A percentile compares a stretch with the other conserved stretches of the same genome.
Conservation (phyloP, 2,888 invertebrate species). For the Lepidonotus clava region DNA sequence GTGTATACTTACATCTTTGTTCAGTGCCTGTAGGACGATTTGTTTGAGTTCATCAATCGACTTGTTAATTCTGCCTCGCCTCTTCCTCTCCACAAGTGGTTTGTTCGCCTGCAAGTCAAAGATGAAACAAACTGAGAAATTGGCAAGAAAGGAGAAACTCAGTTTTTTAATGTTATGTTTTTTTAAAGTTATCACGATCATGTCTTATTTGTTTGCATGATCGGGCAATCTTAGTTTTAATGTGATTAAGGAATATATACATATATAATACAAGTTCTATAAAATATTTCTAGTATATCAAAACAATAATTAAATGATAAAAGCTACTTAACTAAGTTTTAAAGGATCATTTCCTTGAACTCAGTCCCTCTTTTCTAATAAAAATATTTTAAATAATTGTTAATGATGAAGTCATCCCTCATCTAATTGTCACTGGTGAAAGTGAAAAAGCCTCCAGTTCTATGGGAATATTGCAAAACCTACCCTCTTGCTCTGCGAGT, state of each 20-base stretch:
- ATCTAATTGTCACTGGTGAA: too few species aligned
- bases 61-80: slow-evolving; percentile 39
- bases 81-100: slow-evolving; percentile 64
- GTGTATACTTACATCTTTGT: slow-evolving; percentile 79
- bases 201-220: too few species aligned
- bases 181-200: too few species aligned
- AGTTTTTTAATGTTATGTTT: background rate
- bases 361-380: too few species aligned
- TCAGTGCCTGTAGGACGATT: slow-evolving; percentile 74
- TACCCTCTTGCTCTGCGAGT: background rate
- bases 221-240: background rate
- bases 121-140: background rate
- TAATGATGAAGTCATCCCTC: too few species aligned
- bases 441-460: too few species aligned
- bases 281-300: background rate
- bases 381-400: too few species aligned
- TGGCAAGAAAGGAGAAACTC: background rate
- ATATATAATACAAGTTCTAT: background rate
- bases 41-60: slow-evolving; percentile 64
- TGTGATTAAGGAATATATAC: background rate
- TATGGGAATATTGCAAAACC: too few species aligned
- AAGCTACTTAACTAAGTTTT: too few species aligned
- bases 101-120: slow-evolving; percentile 74
- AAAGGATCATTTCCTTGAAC: too few species aligned
- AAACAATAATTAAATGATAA: background rate